A percentile compares a stretch with the other conserved stretches of the same genome.
phyloP scores from a whole-genome alignment of 2,113 vertebrate genomes.

The Chionomys nivalis region DNA sequence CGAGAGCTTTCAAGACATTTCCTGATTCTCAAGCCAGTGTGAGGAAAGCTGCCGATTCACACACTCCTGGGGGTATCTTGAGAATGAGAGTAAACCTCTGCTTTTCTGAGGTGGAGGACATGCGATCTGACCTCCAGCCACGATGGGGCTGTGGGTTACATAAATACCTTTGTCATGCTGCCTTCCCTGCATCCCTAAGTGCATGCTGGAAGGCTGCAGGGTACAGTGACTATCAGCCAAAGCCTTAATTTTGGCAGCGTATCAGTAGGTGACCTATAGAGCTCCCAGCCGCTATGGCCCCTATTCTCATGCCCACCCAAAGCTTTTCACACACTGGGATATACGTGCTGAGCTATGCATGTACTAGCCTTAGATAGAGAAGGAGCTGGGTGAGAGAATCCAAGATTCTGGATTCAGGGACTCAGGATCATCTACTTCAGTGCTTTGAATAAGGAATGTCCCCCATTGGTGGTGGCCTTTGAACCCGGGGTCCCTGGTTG shows the following conservation, averaged over 20 bases:
- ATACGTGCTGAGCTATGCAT: accelerated
- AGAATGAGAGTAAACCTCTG: background rate
- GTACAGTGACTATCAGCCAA: accelerated
- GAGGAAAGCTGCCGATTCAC: background rate
- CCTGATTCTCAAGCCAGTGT: slow-evolving; percentile 12
- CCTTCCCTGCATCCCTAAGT: background rate
- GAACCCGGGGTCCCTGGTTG: background rate
- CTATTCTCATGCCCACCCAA: accelerated
- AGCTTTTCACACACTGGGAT: background rate
- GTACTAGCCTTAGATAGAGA: background rate
- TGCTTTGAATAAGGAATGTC: background rate
- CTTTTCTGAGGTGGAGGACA: background rate
- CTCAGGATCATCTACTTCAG: background rate
- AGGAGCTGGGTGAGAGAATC: too few species aligned
- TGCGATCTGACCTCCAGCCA: background rate
- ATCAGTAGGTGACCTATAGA: background rate
- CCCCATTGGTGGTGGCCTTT: background rate
- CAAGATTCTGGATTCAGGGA: background rate
- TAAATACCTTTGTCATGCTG: background rate
- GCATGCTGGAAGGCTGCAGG: accelerated
- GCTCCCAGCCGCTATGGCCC: background rate
- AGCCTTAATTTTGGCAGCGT: background rate
- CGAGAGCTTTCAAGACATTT: background rate
- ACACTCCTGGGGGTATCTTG: background rate
- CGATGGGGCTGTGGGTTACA: background rate